Percentiles rank a stretch among this genome's conserved stretches.
Evolutionary conservation across 1,140 invertebrate genomes (phyloP).

Genomic region (Lethrus apterus): DNA sequence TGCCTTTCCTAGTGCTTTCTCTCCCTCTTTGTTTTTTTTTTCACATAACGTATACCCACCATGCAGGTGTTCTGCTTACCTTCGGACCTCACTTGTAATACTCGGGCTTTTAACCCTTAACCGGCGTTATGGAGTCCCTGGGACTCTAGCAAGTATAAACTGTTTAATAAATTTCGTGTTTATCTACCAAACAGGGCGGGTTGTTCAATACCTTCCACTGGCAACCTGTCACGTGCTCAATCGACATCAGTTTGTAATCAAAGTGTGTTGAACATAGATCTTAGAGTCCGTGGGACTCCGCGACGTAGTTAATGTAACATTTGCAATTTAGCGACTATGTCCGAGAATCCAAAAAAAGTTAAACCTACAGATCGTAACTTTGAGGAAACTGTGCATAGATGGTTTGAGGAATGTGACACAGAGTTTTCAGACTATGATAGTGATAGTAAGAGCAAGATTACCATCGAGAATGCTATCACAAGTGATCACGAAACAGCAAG

Average conservation of each 20-base stretch:
- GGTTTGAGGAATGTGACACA: too few relatives aligned
- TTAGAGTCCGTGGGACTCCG: slow-evolving; percentile 15
- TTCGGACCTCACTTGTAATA: too few relatives aligned
- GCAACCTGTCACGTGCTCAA: slow-evolving; percentile 11
- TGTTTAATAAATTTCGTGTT: slow-evolving; percentile 15
- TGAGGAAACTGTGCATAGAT: slow-evolving; percentile 9
- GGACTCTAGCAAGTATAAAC: slow-evolving; percentile 12
- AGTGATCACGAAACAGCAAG: slow-evolving; percentile 13
- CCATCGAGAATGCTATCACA: slow-evolving; percentile 10
- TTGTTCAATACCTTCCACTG: slow-evolving; percentile 10
- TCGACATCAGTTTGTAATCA: slow-evolving; percentile 10
- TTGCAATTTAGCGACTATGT: slow-evolving; percentile 15
- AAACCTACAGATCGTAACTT: slow-evolving; percentile 13
- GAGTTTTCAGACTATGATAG: too few relatives aligned
- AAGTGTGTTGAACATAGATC: slow-evolving; percentile 10
- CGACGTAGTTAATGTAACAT: slow-evolving; percentile 15
- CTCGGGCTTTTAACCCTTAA: too few relatives aligned
- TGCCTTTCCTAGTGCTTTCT: too few relatives aligned
- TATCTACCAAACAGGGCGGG: background rate
- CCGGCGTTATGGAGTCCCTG: slow-evolving; percentile 5
- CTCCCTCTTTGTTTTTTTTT: too few relatives aligned
- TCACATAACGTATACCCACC: too few relatives aligned
- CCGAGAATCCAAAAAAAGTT: slow-evolving; percentile 11
- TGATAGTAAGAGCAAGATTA: slow-evolving; percentile 10
- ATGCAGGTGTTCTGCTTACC: too few relatives aligned